Evolutionary conservation across 2,888 invertebrate genomes (phyloP).

Genomic region (Tipula vernalis): DNA sequence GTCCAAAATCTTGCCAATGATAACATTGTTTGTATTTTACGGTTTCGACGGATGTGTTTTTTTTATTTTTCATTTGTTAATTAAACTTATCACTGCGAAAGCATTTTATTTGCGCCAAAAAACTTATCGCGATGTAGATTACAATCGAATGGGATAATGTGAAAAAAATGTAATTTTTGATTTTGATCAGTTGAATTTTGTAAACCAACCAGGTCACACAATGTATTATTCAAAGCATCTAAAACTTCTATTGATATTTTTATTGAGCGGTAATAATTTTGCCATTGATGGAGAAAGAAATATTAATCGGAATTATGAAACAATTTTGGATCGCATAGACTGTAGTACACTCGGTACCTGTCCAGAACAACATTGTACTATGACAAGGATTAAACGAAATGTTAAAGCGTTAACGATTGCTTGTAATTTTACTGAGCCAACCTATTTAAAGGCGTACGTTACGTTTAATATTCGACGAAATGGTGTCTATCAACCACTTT

Average conservation of each 20-base stretch:
- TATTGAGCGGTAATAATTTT: neutral
- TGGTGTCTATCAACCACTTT: neutral
- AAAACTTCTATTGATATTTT: neutral
- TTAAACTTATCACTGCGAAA: neutral
- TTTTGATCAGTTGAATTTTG: neutral
- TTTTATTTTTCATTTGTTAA: neutral
- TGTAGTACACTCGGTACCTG: neutral
- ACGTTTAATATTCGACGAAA: neutral
- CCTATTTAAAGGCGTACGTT: neutral
- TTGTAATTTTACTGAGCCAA: neutral
- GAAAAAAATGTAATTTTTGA: neutral
- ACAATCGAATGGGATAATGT: neutral
- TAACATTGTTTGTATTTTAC: too few species aligned
- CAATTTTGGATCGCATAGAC: neutral
- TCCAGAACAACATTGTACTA: neutral
- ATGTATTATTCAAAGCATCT: neutral
- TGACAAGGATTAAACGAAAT: neutral
- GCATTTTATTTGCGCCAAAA: neutral
- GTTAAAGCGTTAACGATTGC: neutral
- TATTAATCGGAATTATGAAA: neutral
- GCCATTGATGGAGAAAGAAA: neutral
- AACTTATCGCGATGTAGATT: neutral
- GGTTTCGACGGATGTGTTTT: too few species aligned
- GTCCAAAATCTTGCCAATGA: neutral
- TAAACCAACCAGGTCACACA: neutral